A percentile compares a stretch with the other conserved stretches of the same genome.
These are phyloP conservation scores for Otolemur crassicaudatus DNA, from an alignment of 2,797 vertebrate genomes.

Conservation along the genomic window DNA sequence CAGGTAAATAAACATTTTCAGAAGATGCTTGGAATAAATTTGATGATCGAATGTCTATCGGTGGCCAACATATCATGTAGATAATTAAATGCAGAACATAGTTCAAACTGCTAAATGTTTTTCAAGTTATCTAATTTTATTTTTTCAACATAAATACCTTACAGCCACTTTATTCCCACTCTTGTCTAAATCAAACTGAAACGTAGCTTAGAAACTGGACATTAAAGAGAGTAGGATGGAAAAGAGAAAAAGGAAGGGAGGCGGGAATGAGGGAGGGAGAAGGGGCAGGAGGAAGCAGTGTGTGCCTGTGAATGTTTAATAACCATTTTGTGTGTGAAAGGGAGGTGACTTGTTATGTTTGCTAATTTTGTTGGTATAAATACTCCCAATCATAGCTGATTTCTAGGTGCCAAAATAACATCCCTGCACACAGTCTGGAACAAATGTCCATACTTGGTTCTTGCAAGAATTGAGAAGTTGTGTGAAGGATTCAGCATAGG, in stretches of 20 bases:
- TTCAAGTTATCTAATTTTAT: background rate
- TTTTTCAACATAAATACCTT: background rate
- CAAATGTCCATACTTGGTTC: background rate
- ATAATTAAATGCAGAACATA: background rate
- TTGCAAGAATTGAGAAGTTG: background rate
- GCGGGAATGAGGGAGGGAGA: accelerated
- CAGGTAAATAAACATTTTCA: background rate
- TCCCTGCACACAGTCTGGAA: background rate
- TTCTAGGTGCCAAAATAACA: background rate
- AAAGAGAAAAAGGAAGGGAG: background rate
- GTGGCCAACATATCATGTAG: background rate
- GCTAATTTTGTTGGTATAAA: background rate
- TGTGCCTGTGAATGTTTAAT: background rate
- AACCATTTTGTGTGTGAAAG: background rate
- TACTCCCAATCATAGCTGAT: no score
- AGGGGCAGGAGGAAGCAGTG: background rate
- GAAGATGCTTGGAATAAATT: background rate
- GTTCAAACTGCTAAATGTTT: background rate
- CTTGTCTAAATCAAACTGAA: background rate
- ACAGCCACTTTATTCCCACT: background rate
- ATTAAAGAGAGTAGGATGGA: background rate
- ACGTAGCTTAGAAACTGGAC: background rate
- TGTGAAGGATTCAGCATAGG: background rate
- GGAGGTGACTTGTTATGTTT: background rate
- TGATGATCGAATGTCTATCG: background rate